Evolutionary conservation across 2,113 vertebrate species (phyloP).

Genomic region (Hepsetus odoe): DNA sequence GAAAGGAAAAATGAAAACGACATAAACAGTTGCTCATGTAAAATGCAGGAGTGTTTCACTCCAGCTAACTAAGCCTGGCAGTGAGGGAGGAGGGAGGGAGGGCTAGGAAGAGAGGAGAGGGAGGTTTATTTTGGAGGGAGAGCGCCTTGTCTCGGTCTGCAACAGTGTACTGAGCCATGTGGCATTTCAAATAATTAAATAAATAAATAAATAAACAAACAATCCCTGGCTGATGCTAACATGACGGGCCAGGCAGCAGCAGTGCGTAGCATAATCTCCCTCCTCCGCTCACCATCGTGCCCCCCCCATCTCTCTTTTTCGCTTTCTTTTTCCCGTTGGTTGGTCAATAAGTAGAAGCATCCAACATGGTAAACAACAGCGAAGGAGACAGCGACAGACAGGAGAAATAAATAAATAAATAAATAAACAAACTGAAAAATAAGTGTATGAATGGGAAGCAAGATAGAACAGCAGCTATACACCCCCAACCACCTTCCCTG

Average conservation of each 20-base stretch:
- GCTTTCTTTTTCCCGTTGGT: slow-evolving; percentile 51
- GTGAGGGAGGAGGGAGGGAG: neutral
- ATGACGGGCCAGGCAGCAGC: slow-evolving; percentile 41
- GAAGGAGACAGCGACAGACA: slow-evolving; percentile 48
- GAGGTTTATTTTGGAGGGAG: neutral
- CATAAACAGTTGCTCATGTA: slow-evolving; percentile 29
- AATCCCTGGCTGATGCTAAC: slow-evolving; percentile 28
- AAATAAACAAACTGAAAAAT: slow-evolving; percentile 35
- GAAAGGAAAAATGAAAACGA: neutral
- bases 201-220: slow-evolving; percentile 30
- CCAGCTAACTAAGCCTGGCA: slow-evolving; percentile 58
- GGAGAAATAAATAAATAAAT: slow-evolving; percentile 55
- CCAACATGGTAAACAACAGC: slow-evolving; percentile 20
- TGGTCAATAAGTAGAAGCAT: slow-evolving; percentile 49
- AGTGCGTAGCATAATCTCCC: slow-evolving; percentile 27
- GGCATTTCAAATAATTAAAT: slow-evolving; percentile 18
- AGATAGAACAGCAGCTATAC: slow-evolving; percentile 14
- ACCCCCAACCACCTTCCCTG: neutral
- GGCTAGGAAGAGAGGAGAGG: neutral
- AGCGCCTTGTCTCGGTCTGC: neutral
- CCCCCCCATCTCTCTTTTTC: slow-evolving; percentile 10
- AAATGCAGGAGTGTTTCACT: neutral
- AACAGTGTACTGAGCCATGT: neutral
- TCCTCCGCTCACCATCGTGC: slow-evolving; percentile 12
- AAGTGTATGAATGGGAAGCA: slow-evolving; percentile 38